phyloP scores from a whole-genome alignment of 1,140 invertebrate species.

The Trinorchestia longiramus region DNA sequence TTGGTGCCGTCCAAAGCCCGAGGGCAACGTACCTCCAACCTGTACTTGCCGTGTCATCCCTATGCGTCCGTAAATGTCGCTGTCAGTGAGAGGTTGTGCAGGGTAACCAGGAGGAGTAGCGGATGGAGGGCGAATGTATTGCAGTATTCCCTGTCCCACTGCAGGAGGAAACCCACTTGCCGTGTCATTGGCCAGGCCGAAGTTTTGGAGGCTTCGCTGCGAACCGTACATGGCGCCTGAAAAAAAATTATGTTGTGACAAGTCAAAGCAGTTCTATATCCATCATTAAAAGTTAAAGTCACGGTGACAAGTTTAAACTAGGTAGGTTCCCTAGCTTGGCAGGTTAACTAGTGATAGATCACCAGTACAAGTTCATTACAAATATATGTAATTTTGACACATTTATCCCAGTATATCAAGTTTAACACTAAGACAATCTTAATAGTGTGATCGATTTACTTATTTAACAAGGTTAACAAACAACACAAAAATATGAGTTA shows the following conservation, averaged over 20 bases:
- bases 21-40: constrained; percentile 63
- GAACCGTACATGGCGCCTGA: constrained; percentile 65
- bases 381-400: not conserved
- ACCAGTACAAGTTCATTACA: not conserved
- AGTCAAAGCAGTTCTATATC: not conserved
- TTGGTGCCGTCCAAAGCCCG: constrained; percentile 64
- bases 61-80: constrained; percentile 66
- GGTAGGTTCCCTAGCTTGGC: not conserved
- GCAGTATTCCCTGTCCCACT: constrained; percentile 47
- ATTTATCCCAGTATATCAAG: not conserved
- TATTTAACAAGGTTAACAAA: not conserved
- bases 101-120: constrained; percentile 63
- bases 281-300: not conserved
- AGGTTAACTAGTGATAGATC: not conserved
- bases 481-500: too few relatives aligned
- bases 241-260: not conserved
- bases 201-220: constrained; percentile 65
- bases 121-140: constrained; percentile 62
- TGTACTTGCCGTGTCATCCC: constrained; percentile 66
- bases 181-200: constrained; percentile 56
- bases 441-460: not conserved
- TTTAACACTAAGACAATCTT: not conserved
- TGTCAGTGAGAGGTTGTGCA: constrained; percentile 61
- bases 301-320: not conserved
- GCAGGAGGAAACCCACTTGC: constrained; percentile 56